Evolutionary conservation across 2,888 invertebrate genomes (phyloP), one percentile per base, ranked within the genome.

Genomic region (Carabus problematicus): DNA sequence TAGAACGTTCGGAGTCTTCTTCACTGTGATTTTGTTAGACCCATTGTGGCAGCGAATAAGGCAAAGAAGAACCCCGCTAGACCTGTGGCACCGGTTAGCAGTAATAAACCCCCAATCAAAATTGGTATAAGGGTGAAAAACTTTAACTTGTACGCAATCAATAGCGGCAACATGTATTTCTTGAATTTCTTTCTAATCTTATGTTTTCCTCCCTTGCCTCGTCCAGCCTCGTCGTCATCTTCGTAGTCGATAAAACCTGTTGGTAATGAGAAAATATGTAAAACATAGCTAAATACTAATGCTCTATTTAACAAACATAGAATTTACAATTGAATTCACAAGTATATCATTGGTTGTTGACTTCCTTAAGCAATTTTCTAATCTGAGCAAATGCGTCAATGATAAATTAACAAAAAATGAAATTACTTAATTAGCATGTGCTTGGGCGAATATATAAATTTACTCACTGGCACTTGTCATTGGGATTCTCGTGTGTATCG

Each of bases 21-120:
- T 11, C 72, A 73, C 58, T 77, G 74, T 60, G 73, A 73, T 71
- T 84, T 83, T 79, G 88, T 92, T 71, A 93, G 82, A 66, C 91
- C 92, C 85, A 94, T 90, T 3, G 91, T 91, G 1, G 93, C 92
- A 61, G 93, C 91, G 76, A 94, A 94, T 11, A 94, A 82, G 0
- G 94, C 93, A 79, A 94, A 94, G 85, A 94, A 94, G 83, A 94
- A 94, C 72, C 94, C 94, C 16, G 93, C 94, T 70, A 94, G 79
- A 14, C 92, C 91, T 0, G 93, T 92, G 0, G 92, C 89, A 71
- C 91, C 92, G 3, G 91, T 88, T 59, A 94, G 80, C 8, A 94
- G 82, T 1, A 92, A 82, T 18, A 93, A 80, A 4, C 88, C 88
- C 62, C 91, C 90, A 72, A 93, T 85, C 78, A 94, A 80, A 0